Evolutionary conservation across 2,888 invertebrate species (phyloP).

Genomic region (Pemphredon lugubris): DNA sequence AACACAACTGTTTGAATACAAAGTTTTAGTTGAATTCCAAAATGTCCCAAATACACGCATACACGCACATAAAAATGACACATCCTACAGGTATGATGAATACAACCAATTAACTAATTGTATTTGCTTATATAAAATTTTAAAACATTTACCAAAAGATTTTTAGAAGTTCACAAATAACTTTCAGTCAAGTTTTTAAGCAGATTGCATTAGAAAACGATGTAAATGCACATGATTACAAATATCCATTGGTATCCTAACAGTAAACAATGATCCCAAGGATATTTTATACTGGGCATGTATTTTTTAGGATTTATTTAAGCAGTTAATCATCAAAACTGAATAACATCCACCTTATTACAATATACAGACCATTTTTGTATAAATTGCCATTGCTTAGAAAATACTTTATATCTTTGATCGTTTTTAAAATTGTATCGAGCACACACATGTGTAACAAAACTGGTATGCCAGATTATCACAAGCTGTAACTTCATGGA

Average conservation of each 20-base stretch:
- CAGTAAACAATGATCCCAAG: conserved; percentile 1
- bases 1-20: conserved; percentile 43
- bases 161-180: no score
- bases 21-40: conserved; percentile 8
- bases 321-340: conserved; percentile 65
- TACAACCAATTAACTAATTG: conserved; percentile 1
- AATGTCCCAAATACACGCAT: conserved; percentile 11
- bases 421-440: conserved; percentile 13
- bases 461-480: conserved; percentile 2
- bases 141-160: no score
- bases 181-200: no score
- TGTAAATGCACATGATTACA: background rate
- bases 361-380: conserved; percentile 28
- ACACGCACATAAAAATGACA: conserved; percentile 23
- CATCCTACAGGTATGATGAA: conserved; percentile 26
- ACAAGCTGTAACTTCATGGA: background rate
- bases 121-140: background rate
- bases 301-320: conserved; percentile 1
- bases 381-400: conserved; percentile 5
- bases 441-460: conserved; percentile 15
- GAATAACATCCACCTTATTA: conserved; percentile 68
- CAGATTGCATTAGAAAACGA: no score
- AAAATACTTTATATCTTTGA: background rate
- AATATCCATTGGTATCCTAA: background rate
- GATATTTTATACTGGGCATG: conserved; percentile 4